phyloP scores from a whole-genome alignment of 1,140 invertebrate genomes.

The Danaus plexippus region DNA sequence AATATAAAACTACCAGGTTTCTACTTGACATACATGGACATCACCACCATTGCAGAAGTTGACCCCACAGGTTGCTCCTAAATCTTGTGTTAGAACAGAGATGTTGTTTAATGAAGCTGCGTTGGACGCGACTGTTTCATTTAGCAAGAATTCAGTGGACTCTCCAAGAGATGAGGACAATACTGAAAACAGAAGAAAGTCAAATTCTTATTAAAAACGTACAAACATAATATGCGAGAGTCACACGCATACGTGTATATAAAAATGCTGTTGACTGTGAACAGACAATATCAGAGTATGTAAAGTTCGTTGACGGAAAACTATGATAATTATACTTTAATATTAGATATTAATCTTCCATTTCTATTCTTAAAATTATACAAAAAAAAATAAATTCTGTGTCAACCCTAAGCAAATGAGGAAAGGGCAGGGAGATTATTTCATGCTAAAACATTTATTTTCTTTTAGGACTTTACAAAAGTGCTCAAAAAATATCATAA shows the following conservation, averaged over 20 bases:
- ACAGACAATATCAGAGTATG: too few relatives aligned
- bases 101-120: constrained; percentile 30
- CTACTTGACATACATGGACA: constrained; percentile 42
- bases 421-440: background rate
- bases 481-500: background rate
- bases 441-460: background rate
- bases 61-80: constrained; percentile 78
- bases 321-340: too few relatives aligned
- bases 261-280: too few relatives aligned
- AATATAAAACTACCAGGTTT: too few relatives aligned
- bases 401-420: too few relatives aligned
- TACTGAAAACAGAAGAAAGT: constrained; percentile 32
- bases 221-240: too few relatives aligned
- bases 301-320: too few relatives aligned
- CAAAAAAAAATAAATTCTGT: too few relatives aligned
- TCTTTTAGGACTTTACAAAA: background rate
- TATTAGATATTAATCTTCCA: too few relatives aligned
- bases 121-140: constrained; percentile 31
- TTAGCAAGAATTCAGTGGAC: constrained; percentile 14
- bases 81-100: constrained; percentile 28
- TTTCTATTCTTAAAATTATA: too few relatives aligned
- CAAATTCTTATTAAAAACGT: too few relatives aligned
- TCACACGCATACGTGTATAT: too few relatives aligned
- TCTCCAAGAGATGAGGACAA: constrained; percentile 53
- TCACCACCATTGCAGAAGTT: constrained; percentile 78